Percentiles rank a stretch among this genome's conserved stretches.
These are phyloP conservation scores for Pipistrellus pygmaeus DNA, from an alignment of 2,797 vertebrate species.

Conservation along the genomic window DNA sequence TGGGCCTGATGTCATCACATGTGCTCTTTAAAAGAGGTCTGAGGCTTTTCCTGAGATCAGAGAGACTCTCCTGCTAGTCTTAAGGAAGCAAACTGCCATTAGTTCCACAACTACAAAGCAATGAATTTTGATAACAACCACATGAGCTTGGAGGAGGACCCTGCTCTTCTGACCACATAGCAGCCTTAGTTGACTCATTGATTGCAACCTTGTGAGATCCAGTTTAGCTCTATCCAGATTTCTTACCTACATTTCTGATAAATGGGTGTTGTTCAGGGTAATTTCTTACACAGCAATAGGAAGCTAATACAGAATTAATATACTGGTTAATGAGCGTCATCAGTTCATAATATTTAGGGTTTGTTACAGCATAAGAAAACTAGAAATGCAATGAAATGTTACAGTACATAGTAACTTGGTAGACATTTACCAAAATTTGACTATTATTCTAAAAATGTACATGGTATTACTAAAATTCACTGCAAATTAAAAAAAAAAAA, in stretches of 20 bases:
- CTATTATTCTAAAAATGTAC: neutral
- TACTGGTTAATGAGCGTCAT: neutral
- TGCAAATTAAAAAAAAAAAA: neutral
- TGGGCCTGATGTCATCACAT: neutral
- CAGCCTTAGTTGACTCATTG: neutral
- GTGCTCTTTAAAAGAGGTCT: neutral
- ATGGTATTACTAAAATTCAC: neutral
- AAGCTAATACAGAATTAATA: neutral
- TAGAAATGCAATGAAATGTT: constrained; percentile 33
- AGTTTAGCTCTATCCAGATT: neutral
- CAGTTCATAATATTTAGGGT: neutral
- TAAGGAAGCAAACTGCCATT: neutral
- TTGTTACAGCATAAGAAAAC: neutral
- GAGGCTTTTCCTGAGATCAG: neutral
- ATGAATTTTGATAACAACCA: neutral
- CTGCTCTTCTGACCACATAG: neutral
- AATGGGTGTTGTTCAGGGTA: neutral
- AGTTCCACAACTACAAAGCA: neutral
- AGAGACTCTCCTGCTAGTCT: neutral
- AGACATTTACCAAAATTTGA: neutral
- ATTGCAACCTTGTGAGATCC: neutral
- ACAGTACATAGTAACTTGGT: neutral
- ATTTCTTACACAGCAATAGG: neutral
- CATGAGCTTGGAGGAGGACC: neutral
- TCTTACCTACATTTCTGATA: neutral